phyloP scores from a whole-genome alignment of 1,140 invertebrate species.

The Nebria ingens region DNA sequence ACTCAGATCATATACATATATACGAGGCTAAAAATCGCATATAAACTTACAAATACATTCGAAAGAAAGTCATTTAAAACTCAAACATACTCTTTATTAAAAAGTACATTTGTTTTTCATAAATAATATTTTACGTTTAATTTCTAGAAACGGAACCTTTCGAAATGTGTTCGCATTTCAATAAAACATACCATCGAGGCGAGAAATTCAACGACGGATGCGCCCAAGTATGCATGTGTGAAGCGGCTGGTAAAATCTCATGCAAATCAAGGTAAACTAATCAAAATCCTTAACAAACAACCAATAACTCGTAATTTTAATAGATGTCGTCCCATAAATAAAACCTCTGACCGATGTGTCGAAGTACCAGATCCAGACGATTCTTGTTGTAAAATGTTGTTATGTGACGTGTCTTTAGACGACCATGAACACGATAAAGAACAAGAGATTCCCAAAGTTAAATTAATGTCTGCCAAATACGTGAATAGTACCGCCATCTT shows the following conservation, averaged over 20 bases:
- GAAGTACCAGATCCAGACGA: constrained; percentile 65
- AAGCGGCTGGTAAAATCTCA: constrained; percentile 54
- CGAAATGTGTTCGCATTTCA: constrained; percentile 63
- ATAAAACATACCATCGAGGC: constrained; percentile 58
- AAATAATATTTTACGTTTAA: constrained; percentile 3
- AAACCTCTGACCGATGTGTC: constrained; percentile 55
- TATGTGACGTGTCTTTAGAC: constrained; percentile 69
- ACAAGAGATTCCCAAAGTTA: constrained; percentile 17
- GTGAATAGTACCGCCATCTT: constrained; percentile 31
- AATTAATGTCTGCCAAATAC: constrained; percentile 31
- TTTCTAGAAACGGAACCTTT: constrained; percentile 30
- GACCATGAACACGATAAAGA: constrained; percentile 48
- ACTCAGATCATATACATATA: too few relatives aligned
- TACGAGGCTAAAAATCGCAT: too few relatives aligned
- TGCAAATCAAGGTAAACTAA: constrained; percentile 56
- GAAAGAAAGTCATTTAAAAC: too few relatives aligned
- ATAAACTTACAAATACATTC: too few relatives aligned
- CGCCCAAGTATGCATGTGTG: constrained; percentile 63
- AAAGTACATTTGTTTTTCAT: too few relatives aligned
- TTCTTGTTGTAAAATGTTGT: constrained; percentile 69
- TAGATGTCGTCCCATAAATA: constrained; percentile 44
- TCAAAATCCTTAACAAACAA: neutral
- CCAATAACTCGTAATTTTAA: constrained; percentile 14
- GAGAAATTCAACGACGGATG: constrained; percentile 69
- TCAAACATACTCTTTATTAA: too few relatives aligned